A percentile compares a stretch with the other conserved stretches of the same genome.
phyloP scores from a whole-genome alignment of 1,140 invertebrate species.

The Stratiolaelaps scimitus region DNA sequence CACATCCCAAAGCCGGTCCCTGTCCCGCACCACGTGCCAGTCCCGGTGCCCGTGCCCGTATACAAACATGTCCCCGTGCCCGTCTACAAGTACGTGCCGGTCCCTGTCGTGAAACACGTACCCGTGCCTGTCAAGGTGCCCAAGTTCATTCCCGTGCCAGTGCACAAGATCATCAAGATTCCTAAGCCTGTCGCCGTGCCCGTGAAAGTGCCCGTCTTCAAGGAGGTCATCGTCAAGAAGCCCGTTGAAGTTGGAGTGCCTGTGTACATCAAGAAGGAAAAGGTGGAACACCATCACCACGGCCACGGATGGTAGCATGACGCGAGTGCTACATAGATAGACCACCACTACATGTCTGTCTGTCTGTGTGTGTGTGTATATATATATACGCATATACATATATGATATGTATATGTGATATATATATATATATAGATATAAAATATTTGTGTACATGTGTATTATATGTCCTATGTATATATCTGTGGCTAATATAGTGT shows the following conservation, averaged over 20 bases:
- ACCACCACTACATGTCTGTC: too few relatives aligned
- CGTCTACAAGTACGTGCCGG: conserved; percentile 26
- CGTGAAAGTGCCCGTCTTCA: conserved; percentile 24
- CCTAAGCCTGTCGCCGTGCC: conserved; percentile 13
- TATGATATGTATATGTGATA: too few relatives aligned
- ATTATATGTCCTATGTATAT: too few relatives aligned
- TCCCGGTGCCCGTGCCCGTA: conserved; percentile 8
- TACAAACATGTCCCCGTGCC: conserved; percentile 19
- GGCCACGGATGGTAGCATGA: conserved; percentile 8
- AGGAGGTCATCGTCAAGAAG: conserved; percentile 29
- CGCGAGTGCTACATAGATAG: too few relatives aligned
- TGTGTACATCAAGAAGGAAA: conserved; percentile 26
- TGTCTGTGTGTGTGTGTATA: too few relatives aligned
- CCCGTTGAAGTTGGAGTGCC: conserved; percentile 26
- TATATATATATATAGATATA: too few relatives aligned
- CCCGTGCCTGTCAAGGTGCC: conserved; percentile 27
- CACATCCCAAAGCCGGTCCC: conserved; percentile 6
- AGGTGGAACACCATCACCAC: conserved; percentile 1
- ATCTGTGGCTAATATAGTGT: too few relatives aligned
- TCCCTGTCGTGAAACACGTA: conserved; percentile 26
- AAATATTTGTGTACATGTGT: too few relatives aligned
- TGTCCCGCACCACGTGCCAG: conserved; percentile 1
- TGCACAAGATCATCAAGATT: conserved; percentile 28
- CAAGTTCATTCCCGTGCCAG: conserved; percentile 23
- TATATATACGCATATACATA: too few relatives aligned